These are phyloP conservation scores for Hystrix cristata DNA, from an alignment of 2,113 vertebrate genomes.

Conservation along the genomic window DNA sequence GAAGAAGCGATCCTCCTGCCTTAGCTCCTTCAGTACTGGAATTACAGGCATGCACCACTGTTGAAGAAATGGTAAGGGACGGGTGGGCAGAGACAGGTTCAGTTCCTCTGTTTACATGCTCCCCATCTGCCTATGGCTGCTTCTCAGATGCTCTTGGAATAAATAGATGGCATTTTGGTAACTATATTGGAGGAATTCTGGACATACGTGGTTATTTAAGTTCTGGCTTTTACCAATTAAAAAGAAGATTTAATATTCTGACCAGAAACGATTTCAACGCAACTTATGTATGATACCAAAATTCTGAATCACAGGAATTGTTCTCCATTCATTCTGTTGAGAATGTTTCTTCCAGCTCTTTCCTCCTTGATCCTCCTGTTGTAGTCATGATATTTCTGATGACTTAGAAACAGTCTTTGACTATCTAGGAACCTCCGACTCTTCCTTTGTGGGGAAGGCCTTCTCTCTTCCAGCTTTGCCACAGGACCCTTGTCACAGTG, in stretches of 20 bases:
- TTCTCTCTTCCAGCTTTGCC: background rate
- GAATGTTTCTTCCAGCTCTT: background rate
- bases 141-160: background rate
- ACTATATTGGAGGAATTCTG: background rate
- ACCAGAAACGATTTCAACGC: background rate
- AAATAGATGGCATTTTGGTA: background rate
- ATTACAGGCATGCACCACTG: background rate
- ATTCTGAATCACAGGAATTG: background rate
- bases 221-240: background rate
- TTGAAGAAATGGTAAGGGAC: background rate
- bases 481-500: background rate
- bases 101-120: rapidly evolving
- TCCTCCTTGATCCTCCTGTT: background rate
- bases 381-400: background rate
- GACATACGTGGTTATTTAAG: rapidly evolving
- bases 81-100: background rate
- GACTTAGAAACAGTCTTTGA: background rate
- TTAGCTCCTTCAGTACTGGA: background rate
- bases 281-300: background rate
- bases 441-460: background rate
- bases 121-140: background rate
- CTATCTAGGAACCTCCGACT: background rate
- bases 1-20: background rate
- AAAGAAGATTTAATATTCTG: conserved; percentile 1
- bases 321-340: background rate